These are phyloP conservation scores for Carposina sasakii DNA, from an alignment of 1,140 invertebrate species.

Conservation along the genomic window DNA sequence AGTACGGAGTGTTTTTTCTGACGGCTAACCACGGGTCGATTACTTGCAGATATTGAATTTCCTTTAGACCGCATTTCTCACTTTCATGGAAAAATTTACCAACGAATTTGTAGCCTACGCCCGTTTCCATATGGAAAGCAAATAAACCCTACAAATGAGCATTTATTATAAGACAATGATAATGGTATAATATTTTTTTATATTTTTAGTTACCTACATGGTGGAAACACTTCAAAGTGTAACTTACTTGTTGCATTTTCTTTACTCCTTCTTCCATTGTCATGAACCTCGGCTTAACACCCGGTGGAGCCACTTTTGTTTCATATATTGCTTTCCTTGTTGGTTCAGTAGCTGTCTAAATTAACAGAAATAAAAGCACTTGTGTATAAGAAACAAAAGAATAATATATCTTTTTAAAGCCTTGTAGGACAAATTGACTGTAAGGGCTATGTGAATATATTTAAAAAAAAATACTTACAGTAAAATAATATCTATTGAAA, in stretches of 20 bases:
- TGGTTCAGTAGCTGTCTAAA: conserved; percentile 75
- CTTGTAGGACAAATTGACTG: no score
- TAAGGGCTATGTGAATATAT: no score
- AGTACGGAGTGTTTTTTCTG: conserved; percentile 74
- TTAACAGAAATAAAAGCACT: neutral
- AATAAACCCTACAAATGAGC: conserved; percentile 65
- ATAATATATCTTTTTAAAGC: neutral
- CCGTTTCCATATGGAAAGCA: conserved; percentile 77
- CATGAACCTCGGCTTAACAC: conserved; percentile 69
- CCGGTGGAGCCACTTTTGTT: conserved; percentile 74
- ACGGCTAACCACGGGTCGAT: conserved; percentile 75
- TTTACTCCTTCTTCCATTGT: conserved; percentile 74
- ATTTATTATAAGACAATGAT: neutral
- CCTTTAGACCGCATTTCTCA: conserved; percentile 78
- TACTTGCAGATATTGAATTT: conserved; percentile 76
- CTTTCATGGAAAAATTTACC: conserved; percentile 77
- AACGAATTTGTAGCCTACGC: conserved; percentile 76
- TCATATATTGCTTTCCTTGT: conserved; percentile 74
- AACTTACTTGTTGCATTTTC: conserved; percentile 66
- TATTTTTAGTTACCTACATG: neutral
- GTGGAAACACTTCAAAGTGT: conserved; percentile 1
- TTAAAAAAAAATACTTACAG: conserved; percentile 55
- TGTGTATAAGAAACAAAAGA: conserved; percentile 8
- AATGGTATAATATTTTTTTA: neutral
- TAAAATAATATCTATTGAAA: conserved; percentile 77